Conservation (phyloP, 1,140 invertebrate genomes). For the Phocides pigmalion region DNA sequence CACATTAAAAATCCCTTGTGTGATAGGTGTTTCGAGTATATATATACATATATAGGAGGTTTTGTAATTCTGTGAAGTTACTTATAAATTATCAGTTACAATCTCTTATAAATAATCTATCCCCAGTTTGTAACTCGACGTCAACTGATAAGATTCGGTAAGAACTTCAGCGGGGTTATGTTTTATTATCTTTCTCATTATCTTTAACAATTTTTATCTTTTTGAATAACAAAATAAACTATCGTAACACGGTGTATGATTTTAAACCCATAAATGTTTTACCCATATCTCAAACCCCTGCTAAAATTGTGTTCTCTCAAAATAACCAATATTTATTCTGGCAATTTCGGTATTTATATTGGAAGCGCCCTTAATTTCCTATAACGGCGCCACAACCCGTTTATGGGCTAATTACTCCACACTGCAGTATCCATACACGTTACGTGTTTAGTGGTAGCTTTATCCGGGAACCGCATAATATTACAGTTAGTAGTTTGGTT, state of each 20-base stretch:
- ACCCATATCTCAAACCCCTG: not conserved
- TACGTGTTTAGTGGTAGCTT: conserved; percentile 35
- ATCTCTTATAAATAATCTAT: no score
- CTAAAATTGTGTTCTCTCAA: conserved; percentile 16
- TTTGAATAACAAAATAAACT: no score
- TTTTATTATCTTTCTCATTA: no score
- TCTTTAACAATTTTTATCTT: no score
- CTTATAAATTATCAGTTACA: no score
- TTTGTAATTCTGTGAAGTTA: no score
- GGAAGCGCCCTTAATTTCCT: conserved; percentile 34
- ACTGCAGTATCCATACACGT: conserved; percentile 33
- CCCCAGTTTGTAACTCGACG: no score
- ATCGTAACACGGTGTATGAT: not conserved
- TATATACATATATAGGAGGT: no score
- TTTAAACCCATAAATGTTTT: conserved; percentile 6
- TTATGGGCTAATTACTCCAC: conserved; percentile 34
- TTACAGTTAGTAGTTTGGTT: conserved; percentile 27
- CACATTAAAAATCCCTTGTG: no score
- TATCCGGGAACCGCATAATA: conserved; percentile 36
- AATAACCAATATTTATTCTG: conserved; percentile 31
- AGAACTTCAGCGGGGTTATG: no score
- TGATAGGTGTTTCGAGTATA: no score
- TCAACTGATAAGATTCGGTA: no score
- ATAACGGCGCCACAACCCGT: conserved; percentile 34
- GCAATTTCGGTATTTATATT: conserved; percentile 32